A percentile compares a stretch with the other conserved stretches of the same genome.
These are phyloP conservation scores for Rhyacophila brunnea DNA, from an alignment of 1,140 invertebrate genomes.

Conservation along the genomic window DNA sequence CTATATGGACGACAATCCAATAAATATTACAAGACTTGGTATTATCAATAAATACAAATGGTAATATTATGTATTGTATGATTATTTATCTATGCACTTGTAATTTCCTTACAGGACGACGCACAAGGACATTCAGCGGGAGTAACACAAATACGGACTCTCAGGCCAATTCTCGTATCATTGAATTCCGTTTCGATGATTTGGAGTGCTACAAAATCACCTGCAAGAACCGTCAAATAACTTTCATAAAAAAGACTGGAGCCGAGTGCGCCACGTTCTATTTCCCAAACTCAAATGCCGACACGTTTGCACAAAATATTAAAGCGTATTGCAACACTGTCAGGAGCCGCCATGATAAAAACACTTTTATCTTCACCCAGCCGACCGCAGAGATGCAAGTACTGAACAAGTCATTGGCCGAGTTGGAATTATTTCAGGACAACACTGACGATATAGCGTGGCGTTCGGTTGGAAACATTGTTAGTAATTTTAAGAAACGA, in stretches of 20 bases:
- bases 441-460: conserved; percentile 64
- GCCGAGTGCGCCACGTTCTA: conserved; percentile 74
- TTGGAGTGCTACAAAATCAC: conserved; percentile 67
- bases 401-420: conserved; percentile 79
- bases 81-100: background rate
- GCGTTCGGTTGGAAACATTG: conserved; percentile 54
- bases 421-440: conserved; percentile 77
- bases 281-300: conserved; percentile 83
- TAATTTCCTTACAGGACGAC: conserved; percentile 40
- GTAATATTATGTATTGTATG: background rate
- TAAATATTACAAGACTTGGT: too few relatives aligned
- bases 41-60: too few relatives aligned
- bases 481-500: conserved; percentile 69
- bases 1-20: too few relatives aligned
- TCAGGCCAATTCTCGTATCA: conserved; percentile 55
- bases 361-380: conserved; percentile 68
- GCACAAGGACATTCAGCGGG: conserved; percentile 55
- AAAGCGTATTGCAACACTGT: conserved; percentile 60
- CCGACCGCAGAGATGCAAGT: conserved; percentile 64
- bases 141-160: conserved; percentile 52
- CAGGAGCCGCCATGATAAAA: conserved; percentile 68
- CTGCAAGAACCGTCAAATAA: conserved; percentile 66
- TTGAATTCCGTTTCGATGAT: conserved; percentile 64
- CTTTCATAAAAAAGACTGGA: conserved; percentile 72
- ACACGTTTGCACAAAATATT: conserved; percentile 70